phyloP scores from a whole-genome alignment of 1,140 invertebrate species.

The Heliconius eleuchia region DNA sequence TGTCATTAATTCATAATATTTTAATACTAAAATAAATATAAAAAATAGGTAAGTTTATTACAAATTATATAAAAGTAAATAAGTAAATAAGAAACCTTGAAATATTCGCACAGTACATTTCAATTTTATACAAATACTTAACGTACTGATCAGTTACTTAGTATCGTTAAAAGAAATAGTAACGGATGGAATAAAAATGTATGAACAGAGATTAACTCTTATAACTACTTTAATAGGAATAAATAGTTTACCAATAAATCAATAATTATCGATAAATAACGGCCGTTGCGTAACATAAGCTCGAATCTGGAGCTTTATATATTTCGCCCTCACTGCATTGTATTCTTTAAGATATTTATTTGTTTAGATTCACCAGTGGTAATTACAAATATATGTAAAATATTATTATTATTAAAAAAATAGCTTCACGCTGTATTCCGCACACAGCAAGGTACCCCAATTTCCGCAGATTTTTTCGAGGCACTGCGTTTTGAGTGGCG shows the following conservation, averaged over 20 bases:
- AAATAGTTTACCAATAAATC: neutral
- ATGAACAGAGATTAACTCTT: neutral
- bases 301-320: slow-evolving; percentile 7
- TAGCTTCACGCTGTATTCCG: too few species aligned
- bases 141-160: neutral
- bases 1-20: too few species aligned
- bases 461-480: too few species aligned
- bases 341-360: too few species aligned
- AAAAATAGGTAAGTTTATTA: neutral
- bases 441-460: too few species aligned
- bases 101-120: neutral
- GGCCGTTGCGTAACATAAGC: slow-evolving; percentile 13
- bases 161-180: neutral
- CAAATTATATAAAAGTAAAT: neutral
- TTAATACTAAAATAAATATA: neutral
- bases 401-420: too few species aligned
- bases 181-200: neutral
- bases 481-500: too few species aligned
- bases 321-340: neutral
- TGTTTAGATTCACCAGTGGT: too few species aligned
- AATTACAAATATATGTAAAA: too few species aligned
- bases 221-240: neutral
- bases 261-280: slow-evolving; percentile 15
- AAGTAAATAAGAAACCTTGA: neutral
- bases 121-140: neutral